A percentile compares a stretch with the other conserved stretches of the same genome.
Evolutionary conservation across 2,797 vertebrate genomes (phyloP).

Genomic region (Pangasius mekongensis): DNA sequence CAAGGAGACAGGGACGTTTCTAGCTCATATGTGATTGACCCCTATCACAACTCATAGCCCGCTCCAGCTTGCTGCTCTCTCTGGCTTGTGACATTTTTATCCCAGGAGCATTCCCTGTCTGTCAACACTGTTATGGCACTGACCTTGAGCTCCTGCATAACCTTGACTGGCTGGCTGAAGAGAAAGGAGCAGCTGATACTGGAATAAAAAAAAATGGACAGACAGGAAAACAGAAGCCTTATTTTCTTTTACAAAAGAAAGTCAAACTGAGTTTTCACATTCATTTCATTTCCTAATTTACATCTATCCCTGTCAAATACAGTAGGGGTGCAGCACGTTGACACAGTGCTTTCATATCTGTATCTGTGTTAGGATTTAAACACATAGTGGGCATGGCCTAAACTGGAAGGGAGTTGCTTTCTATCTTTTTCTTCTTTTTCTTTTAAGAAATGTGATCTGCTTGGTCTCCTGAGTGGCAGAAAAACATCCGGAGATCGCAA

Average conservation of each 20-base stretch:
- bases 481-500: neutral
- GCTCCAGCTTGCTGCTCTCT: slow-evolving; percentile 20
- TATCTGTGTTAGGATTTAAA: neutral
- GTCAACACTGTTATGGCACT: slow-evolving; percentile 55
- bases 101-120: slow-evolving; percentile 54
- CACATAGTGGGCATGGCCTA: neutral
- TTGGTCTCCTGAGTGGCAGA: neutral
- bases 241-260: neutral
- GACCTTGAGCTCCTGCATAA: slow-evolving; percentile 56
- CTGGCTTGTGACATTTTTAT: slow-evolving; percentile 60
- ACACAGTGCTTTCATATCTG: neutral
- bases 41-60: slow-evolving; percentile 3
- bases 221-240: neutral
- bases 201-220: neutral
- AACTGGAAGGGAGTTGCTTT: neutral
- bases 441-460: too few species aligned
- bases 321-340: neutral
- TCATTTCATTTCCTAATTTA: neutral
- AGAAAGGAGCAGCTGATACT: slow-evolving; percentile 32
- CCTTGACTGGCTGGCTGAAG: slow-evolving; percentile 50
- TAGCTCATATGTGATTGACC: slow-evolving; percentile 20
- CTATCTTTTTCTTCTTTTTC: neutral
- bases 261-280: neutral
- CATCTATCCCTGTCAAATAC: neutral
- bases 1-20: slow-evolving; percentile 1